Evolutionary conservation across 1,140 invertebrate species (phyloP).

Genomic region (Drosophila asahinai): DNA sequence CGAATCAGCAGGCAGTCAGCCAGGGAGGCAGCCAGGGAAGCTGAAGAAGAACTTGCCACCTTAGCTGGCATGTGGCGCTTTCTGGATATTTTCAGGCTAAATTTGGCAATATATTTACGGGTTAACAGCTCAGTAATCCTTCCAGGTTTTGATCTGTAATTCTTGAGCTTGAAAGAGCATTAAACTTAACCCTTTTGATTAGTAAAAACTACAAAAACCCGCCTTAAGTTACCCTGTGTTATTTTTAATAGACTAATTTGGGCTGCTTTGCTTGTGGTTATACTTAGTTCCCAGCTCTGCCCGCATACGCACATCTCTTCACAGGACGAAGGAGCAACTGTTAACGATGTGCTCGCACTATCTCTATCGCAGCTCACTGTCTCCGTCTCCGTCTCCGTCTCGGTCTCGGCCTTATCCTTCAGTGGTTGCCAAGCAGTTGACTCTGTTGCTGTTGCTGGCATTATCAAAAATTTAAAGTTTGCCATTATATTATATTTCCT

Average conservation of each 20-base stretch:
- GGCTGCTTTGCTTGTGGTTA: neutral
- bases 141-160: neutral
- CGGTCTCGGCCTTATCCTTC: slow-evolving; percentile 11
- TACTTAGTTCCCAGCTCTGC: neutral
- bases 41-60: neutral
- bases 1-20: neutral
- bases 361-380: neutral
- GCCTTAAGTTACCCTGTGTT: too few species aligned
- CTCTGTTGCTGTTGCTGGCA: slow-evolving; percentile 58
- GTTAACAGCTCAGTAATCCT: slow-evolving; percentile 13
- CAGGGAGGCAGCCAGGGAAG: too few species aligned
- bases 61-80: neutral
- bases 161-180: neutral
- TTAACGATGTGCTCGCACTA: neutral
- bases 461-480: slow-evolving; percentile 81
- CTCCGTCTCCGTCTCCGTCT: neutral
- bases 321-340: slow-evolving; percentile 15
- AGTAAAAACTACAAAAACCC: too few species aligned
- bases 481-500: slow-evolving; percentile 72
- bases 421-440: slow-evolving; percentile 41
- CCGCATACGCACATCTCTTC: slow-evolving; percentile 2
- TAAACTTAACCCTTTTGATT: too few species aligned
- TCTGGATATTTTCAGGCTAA: slow-evolving; percentile 8
- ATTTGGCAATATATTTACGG: slow-evolving; percentile 33
- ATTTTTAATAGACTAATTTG: neutral